Conservation (phyloP, 1,140 invertebrate genomes). For the Leptopilina boulardi region DNA sequence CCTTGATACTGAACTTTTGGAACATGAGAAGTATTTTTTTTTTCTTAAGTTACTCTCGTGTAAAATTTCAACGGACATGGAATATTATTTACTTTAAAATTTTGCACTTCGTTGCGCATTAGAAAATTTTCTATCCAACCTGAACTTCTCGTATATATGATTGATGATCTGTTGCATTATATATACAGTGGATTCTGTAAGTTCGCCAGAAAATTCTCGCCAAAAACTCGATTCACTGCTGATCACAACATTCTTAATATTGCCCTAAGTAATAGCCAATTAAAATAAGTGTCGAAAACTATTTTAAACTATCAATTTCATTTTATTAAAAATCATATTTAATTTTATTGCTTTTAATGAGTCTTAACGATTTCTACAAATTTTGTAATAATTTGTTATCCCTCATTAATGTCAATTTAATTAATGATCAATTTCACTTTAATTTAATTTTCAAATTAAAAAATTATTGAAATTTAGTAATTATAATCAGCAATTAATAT, state of each 20-base stretch:
- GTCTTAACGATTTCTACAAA: background rate
- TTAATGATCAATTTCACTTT: background rate
- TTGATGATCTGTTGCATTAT: background rate
- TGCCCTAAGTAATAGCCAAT: conserved; percentile 37
- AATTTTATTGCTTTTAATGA: conserved; percentile 11
- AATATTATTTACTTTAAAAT: conserved; percentile 34
- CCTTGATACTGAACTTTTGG: conserved; percentile 46
- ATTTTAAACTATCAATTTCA: background rate
- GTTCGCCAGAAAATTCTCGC: background rate
- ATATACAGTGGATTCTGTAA: background rate
- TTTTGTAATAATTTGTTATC: background rate
- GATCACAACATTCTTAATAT: background rate
- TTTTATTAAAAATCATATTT: background rate
- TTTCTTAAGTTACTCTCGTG: background rate
- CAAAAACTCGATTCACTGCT: conserved; percentile 6
- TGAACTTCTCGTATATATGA: background rate
- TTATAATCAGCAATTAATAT: too few species aligned
- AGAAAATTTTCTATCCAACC: background rate
- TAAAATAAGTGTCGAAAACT: conserved; percentile 27
- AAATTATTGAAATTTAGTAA: background rate
- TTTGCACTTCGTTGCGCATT: background rate
- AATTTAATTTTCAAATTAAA: background rate
- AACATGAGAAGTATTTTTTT: conserved; percentile 21
- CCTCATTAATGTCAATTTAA: background rate
- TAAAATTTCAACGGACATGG: conserved; percentile 24